Conservation (phyloP, 2,888 invertebrate genomes). For the Orthosia cruda region DNA sequence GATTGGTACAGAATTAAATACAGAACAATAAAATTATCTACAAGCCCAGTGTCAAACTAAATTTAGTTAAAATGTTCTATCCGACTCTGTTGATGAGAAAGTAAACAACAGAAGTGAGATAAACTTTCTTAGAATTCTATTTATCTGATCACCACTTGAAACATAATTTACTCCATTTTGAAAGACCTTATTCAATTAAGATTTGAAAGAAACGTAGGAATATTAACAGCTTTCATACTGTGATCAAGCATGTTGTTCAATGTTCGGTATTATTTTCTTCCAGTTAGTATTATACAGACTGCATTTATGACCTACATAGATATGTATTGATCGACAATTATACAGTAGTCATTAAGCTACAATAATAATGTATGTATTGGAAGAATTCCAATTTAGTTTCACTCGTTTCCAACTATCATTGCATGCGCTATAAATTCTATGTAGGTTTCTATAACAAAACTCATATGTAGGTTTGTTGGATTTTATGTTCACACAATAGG, state of each 20-base stretch:
- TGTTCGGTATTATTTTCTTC: background rate
- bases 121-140: too few relatives aligned
- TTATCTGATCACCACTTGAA: too few relatives aligned
- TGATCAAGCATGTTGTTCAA: background rate
- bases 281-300: background rate
- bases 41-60: too few relatives aligned
- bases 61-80: too few relatives aligned
- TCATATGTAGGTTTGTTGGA: too few relatives aligned
- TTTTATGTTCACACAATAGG: too few relatives aligned
- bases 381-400: constrained; percentile 3
- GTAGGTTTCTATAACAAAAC: background rate
- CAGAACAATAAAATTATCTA: too few relatives aligned
- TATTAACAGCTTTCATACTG: background rate
- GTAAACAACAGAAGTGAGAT: too few relatives aligned
- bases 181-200: background rate
- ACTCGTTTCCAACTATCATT: background rate
- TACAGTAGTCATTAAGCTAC: background rate
- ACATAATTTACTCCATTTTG: background rate
- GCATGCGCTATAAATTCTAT: background rate
- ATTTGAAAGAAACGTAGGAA: background rate
- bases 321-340: constrained; percentile 4
- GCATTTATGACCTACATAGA: background rate
- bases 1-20: too few relatives aligned
- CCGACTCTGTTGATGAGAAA: background rate
- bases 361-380: background rate